Conservation (phyloP, 2,113 vertebrate genomes). For the Entelurus aequoreus region DNA sequence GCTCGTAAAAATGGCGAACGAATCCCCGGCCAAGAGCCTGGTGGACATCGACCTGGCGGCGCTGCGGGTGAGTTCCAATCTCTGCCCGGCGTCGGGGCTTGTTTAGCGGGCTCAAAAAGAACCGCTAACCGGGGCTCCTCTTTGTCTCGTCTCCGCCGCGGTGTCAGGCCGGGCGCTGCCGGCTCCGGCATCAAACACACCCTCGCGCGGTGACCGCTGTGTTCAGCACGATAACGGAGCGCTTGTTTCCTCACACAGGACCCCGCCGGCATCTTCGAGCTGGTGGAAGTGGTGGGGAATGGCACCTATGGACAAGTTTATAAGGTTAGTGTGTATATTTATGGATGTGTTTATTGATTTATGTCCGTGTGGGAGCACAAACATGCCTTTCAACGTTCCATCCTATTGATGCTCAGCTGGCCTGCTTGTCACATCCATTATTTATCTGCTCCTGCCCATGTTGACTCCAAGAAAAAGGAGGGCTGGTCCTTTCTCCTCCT, state of each 20-base stretch:
- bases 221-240: background rate
- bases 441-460: background rate
- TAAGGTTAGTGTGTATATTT: slow-evolving; percentile 74
- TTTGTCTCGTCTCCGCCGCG: slow-evolving; percentile 62
- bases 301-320: slow-evolving; percentile 89
- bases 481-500: background rate
- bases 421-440: slow-evolving; percentile 24
- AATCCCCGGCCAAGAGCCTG: slow-evolving; percentile 92
- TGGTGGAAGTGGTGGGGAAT: slow-evolving; percentile 88
- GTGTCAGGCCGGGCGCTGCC: slow-evolving; percentile 53
- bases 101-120: rapidly evolving
- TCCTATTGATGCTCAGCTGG: background rate
- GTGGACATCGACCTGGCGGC: slow-evolving; percentile 93
- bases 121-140: slow-evolving; percentile 34
- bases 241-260: slow-evolving; percentile 62
- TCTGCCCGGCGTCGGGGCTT: rapidly evolving
- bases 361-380: slow-evolving; percentile 51
- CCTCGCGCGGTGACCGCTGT: background rate
- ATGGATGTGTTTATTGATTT: background rate
- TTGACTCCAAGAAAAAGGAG: too few relatives aligned
- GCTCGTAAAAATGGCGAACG: slow-evolving; percentile 86
- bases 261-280: slow-evolving; percentile 85
- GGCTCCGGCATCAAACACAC: slow-evolving; percentile 33
- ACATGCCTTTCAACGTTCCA: slow-evolving; percentile 34
- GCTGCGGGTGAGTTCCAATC: slow-evolving; percentile 78